phyloP scores from a whole-genome alignment of 2,888 invertebrate genomes.

The Rhagonycha lutea region DNA sequence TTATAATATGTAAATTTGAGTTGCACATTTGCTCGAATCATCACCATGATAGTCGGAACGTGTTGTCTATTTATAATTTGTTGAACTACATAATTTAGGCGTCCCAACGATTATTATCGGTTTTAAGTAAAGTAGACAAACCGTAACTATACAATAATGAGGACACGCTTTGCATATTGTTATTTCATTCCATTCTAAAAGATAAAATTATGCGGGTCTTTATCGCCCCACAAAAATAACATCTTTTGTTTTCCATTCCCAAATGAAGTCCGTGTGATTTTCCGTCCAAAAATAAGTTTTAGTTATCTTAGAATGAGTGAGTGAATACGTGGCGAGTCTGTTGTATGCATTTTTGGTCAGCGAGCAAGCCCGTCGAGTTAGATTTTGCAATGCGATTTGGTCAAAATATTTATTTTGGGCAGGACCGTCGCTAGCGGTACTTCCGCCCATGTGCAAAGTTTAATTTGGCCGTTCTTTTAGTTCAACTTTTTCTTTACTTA shows the following conservation, averaged over 20 bases:
- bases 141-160: not conserved
- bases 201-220: not conserved
- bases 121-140: not conserved
- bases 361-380: too few relatives aligned
- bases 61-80: not conserved
- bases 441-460: too few relatives aligned
- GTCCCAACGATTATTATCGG: not conserved
- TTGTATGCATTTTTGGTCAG: too few relatives aligned
- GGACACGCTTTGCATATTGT: not conserved
- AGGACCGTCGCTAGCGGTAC: too few relatives aligned
- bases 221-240: not conserved
- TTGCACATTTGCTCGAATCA: not conserved
- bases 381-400: too few relatives aligned
- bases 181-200: not conserved
- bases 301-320: not conserved
- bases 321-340: too few relatives aligned
- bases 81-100: not conserved
- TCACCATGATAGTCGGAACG: not conserved
- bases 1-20: not conserved
- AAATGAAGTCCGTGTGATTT: not conserved
- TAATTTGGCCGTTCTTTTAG: too few relatives aligned
- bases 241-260: not conserved
- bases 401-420: too few relatives aligned
- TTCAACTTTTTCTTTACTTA: too few relatives aligned
- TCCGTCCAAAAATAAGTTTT: not conserved